phyloP scores from a whole-genome alignment of 2,888 invertebrate species.

The Meta bourneti region DNA sequence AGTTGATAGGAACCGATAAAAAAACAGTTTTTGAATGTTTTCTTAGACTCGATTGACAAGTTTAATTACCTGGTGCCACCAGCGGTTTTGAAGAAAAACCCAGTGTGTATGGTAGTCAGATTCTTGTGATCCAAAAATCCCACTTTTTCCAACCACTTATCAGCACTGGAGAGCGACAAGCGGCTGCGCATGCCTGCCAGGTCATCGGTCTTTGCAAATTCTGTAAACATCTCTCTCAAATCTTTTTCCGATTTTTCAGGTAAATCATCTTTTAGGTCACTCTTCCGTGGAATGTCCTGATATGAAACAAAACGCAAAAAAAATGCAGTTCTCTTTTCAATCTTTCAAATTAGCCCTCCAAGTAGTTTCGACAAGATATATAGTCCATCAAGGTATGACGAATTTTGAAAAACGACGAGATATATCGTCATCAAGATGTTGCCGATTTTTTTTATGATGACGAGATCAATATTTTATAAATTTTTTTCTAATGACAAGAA shows the following conservation, averaged over 20 bases:
- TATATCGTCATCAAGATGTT: too few relatives aligned
- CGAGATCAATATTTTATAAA: too few relatives aligned
- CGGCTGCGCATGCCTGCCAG: not conserved
- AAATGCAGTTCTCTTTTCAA: too few relatives aligned
- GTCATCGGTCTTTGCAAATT: constrained; percentile 16
- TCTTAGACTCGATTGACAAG: too few relatives aligned
- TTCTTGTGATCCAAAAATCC: constrained; percentile 47
- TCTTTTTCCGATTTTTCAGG: constrained; percentile 18
- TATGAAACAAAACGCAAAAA: not conserved
- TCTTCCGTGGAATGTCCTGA: not conserved
- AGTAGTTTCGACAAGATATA: too few relatives aligned
- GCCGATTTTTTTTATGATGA: too few relatives aligned
- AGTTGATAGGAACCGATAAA: too few relatives aligned
- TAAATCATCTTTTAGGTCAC: not conserved
- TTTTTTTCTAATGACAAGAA: too few relatives aligned
- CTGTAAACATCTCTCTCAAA: constrained; percentile 27
- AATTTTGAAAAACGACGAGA: too few relatives aligned
- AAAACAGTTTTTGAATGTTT: too few relatives aligned
- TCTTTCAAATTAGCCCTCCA: too few relatives aligned
- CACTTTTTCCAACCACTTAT: constrained; percentile 59
- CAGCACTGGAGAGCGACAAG: constrained; percentile 26
- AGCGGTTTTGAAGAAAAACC: constrained; percentile 47
- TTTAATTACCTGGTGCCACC: constrained; percentile 50
- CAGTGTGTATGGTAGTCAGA: constrained; percentile 52
- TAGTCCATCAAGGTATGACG: too few relatives aligned